Evolutionary conservation across 1,140 invertebrate species (phyloP).

Genomic region (Cyclargus thomasi): DNA sequence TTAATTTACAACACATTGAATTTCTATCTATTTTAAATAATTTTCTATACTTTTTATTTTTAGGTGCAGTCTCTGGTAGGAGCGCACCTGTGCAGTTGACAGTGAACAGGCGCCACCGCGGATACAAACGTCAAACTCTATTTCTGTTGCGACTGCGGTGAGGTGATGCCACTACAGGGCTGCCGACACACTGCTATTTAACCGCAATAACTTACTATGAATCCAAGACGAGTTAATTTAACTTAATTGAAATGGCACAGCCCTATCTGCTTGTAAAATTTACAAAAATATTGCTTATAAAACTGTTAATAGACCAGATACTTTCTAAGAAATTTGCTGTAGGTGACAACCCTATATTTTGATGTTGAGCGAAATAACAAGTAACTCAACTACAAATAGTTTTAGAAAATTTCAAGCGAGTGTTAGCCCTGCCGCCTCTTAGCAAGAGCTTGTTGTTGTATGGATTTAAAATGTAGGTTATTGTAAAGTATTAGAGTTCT

Average conservation of each 20-base stretch:
- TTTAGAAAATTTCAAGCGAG: background rate
- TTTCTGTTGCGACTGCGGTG: constrained; percentile 63
- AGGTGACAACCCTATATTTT: no score
- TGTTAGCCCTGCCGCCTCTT: constrained; percentile 28
- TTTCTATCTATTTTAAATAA: background rate
- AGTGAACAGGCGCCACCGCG: constrained; percentile 71
- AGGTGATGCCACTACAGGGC: constrained; percentile 35
- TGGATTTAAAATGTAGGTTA: constrained; percentile 42
- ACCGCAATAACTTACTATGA: no score
- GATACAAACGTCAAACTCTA: constrained; percentile 71
- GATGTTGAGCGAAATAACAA: background rate
- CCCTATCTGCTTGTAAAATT: no score
- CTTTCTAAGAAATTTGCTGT: no score
- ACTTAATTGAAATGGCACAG: no score
- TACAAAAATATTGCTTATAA: no score
- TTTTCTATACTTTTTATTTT: background rate
- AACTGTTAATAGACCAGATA: no score
- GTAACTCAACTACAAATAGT: no score
- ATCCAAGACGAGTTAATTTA: no score
- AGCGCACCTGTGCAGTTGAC: constrained; percentile 59
- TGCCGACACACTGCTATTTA: background rate
- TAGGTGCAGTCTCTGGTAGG: constrained; percentile 26
- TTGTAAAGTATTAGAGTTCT: constrained; percentile 29
- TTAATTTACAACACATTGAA: background rate
- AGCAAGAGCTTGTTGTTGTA: constrained; percentile 46